These are phyloP conservation scores for Chloroclystis v-ata DNA, from an alignment of 2,888 invertebrate genomes.

Conservation along the genomic window DNA sequence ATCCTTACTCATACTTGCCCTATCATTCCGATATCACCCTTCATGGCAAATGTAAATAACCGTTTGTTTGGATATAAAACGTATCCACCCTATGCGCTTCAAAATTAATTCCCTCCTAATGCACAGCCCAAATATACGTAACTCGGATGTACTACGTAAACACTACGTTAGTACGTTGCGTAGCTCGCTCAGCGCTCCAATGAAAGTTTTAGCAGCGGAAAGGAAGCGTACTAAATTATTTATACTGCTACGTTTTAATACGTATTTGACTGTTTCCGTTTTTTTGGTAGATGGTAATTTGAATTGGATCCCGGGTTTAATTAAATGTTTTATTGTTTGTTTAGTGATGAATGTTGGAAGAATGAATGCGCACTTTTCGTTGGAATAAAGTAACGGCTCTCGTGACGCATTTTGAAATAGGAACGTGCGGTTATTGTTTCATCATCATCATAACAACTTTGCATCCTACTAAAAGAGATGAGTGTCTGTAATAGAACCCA, in stretches of 20 bases:
- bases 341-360: background rate
- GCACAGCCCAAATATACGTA: constrained; percentile 15
- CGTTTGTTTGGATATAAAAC: background rate
- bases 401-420: too few relatives aligned
- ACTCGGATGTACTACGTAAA: constrained; percentile 31
- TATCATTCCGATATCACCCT: too few relatives aligned
- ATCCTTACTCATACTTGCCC: too few relatives aligned
- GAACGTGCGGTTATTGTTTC: too few relatives aligned
- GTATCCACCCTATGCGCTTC: background rate
- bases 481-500: too few relatives aligned
- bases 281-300: constrained; percentile 38
- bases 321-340: constrained; percentile 15
- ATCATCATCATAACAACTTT: too few relatives aligned
- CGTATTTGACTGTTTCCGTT: constrained; percentile 35
- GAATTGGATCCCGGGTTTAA: constrained; percentile 30
- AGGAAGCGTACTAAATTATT: constrained; percentile 39
- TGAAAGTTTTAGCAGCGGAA: constrained; percentile 43
- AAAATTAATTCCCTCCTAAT: constrained; percentile 4
- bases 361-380: background rate
- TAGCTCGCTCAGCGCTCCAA: constrained; percentile 36
- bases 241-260: constrained; percentile 43
- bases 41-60: background rate
- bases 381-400: background rate
- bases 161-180: constrained; percentile 20
- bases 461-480: too few relatives aligned